These are phyloP conservation scores for Phasia obesa DNA, from an alignment of 2,888 invertebrate genomes.

Conservation along the genomic window DNA sequence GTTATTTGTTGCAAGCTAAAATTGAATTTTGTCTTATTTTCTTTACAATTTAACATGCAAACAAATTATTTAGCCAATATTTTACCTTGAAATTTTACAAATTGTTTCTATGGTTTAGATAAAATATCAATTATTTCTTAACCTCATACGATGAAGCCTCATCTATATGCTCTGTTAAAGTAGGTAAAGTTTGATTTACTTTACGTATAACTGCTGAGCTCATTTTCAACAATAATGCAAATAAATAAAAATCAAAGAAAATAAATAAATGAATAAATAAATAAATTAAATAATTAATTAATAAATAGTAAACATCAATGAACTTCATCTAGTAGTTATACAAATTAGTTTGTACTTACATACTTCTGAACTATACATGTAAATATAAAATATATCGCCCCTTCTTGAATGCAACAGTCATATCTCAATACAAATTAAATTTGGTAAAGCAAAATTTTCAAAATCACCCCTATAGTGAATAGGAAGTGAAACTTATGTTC, in stretches of 20 bases:
- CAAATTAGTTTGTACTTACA: not conserved
- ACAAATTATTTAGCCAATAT: constrained; percentile 42
- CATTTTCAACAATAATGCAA: constrained; percentile 74
- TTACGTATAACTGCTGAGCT: constrained; percentile 76
- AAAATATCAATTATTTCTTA: constrained; percentile 58
- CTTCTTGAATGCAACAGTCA: too few species aligned
- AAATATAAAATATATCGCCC: not conserved
- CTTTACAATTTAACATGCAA: constrained; percentile 50
- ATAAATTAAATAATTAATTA: constrained; percentile 18
- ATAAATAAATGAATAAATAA: constrained; percentile 41
- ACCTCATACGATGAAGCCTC: constrained; percentile 61
- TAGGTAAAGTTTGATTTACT: constrained; percentile 74
- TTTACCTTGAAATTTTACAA: constrained; percentile 50
- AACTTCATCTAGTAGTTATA: not conserved
- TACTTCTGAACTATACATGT: not conserved
- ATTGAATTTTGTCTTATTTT: constrained; percentile 14
- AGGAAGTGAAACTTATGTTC: too few species aligned
- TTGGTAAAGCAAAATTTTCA: too few species aligned
- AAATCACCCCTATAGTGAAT: too few species aligned
- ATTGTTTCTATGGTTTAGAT: not conserved
- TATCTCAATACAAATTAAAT: too few species aligned
- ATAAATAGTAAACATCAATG: constrained; percentile 9
- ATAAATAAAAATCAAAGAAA: constrained; percentile 69
- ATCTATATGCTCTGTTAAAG: constrained; percentile 75
- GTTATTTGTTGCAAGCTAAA: constrained; percentile 17